Percentiles rank a stretch among this genome's conserved stretches.
These are phyloP conservation scores for Barnardius zonarius DNA, from an alignment of 2,113 vertebrate genomes.

Conservation along the genomic window DNA sequence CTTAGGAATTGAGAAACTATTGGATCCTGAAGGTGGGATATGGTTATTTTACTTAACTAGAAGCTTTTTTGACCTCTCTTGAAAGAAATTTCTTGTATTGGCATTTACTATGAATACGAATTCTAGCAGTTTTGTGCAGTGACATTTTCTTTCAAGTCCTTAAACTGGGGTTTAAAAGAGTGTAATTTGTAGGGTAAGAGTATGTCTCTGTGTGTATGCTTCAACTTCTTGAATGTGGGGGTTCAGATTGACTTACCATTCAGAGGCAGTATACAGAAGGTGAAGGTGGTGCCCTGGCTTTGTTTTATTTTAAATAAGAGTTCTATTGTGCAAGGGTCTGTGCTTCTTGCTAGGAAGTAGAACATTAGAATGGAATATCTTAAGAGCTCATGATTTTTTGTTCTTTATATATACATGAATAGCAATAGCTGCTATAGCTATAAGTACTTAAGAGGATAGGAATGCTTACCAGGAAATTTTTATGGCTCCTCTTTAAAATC, in stretches of 20 bases:
- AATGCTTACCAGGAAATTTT: background rate
- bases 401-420: background rate
- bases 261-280: background rate
- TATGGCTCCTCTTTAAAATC: background rate
- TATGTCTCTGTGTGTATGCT: background rate
- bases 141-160: background rate
- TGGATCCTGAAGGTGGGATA: conserved; percentile 92
- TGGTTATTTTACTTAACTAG: background rate
- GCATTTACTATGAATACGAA: background rate
- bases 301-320: background rate
- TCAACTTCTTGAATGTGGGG: background rate
- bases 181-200: background rate
- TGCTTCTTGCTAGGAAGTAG: background rate
- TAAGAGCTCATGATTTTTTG: background rate
- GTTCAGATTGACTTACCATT: background rate
- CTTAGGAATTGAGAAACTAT: conserved; percentile 88
- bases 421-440: background rate
- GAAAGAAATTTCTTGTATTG: background rate
- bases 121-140: background rate
- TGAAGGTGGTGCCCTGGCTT: background rate
- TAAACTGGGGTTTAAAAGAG: background rate
- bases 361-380: background rate
- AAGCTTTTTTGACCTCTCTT: background rate
- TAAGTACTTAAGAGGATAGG: background rate
- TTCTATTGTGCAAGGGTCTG: background rate